Evolutionary conservation across 2,888 invertebrate genomes (phyloP).

Genomic region (Encarsia formosa): DNA sequence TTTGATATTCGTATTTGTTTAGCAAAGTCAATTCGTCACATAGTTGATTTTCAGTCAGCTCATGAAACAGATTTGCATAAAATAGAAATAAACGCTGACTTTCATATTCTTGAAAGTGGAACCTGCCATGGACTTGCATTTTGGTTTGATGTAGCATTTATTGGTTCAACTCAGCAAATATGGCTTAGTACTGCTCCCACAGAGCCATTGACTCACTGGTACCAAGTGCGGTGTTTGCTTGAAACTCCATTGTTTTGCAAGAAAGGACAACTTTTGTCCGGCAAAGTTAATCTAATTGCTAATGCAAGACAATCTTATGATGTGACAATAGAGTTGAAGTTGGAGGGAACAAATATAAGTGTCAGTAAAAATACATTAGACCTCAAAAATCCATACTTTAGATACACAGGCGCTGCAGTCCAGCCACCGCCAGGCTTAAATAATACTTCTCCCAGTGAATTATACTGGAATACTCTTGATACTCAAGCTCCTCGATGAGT

Average conservation of each 20-base stretch:
- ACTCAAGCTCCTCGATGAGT: slow-evolving; percentile 66
- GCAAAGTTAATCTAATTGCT: slow-evolving; percentile 81
- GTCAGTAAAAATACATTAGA: slow-evolving; percentile 89
- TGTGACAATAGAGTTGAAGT: slow-evolving; percentile 89
- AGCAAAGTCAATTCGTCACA: slow-evolving; percentile 88
- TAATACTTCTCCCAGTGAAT: slow-evolving; percentile 88
- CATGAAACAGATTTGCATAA: slow-evolving; percentile 90
- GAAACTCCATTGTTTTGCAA: slow-evolving; percentile 92
- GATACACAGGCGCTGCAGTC: slow-evolving; percentile 90
- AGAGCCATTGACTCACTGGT: slow-evolving; percentile 98
- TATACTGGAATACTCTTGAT: slow-evolving; percentile 84
- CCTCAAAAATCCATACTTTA: slow-evolving; percentile 96
- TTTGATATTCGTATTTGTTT: slow-evolving; percentile 97
- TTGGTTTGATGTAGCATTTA: slow-evolving; percentile 98
- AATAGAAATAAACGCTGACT: slow-evolving; percentile 90
- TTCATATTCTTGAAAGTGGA: slow-evolving; percentile 86
- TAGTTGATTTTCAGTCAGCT: slow-evolving; percentile 89
- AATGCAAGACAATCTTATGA: slow-evolving; percentile 96
- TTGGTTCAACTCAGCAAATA: slow-evolving; percentile 82
- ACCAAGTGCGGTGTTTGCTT: slow-evolving; percentile 93
- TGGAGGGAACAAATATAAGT: slow-evolving; percentile 79
- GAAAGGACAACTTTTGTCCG: slow-evolving; percentile 86
- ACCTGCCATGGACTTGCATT: slow-evolving; percentile 96
- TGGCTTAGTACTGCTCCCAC: slow-evolving; percentile 98
- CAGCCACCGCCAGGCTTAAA: slow-evolving; percentile 90